Evolutionary conservation across 2,888 invertebrate genomes (phyloP).

Genomic region (Bembecia ichneumoniformis): DNA sequence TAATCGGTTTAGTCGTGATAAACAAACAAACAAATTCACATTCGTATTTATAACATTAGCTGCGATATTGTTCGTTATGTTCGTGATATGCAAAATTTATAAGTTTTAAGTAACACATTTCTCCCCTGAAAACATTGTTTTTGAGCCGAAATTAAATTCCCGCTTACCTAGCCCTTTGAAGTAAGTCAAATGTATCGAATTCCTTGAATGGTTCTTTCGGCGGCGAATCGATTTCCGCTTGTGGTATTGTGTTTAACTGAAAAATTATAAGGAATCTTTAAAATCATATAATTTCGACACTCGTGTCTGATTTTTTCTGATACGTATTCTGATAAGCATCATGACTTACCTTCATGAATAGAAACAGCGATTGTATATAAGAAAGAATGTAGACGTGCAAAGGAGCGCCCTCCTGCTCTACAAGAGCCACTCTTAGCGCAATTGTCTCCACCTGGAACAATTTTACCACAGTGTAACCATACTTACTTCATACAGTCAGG

Average conservation of each 20-base stretch:
- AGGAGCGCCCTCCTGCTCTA: slow-evolving; percentile 88
- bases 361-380: slow-evolving; percentile 86
- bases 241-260: slow-evolving; percentile 49
- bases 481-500: too few relatives aligned
- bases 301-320: background rate
- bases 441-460: slow-evolving; percentile 78
- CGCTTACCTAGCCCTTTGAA: slow-evolving; percentile 53
- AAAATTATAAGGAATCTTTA: slow-evolving; percentile 8
- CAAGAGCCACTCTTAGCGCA: slow-evolving; percentile 82
- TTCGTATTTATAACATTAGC: too few relatives aligned
- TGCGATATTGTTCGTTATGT: too few relatives aligned
- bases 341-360: slow-evolving; percentile 75
- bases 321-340: background rate
- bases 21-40: too few relatives aligned
- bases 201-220: slow-evolving; percentile 27
- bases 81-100: too few relatives aligned
- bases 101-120: too few relatives aligned
- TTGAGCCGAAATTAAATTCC: too few relatives aligned
- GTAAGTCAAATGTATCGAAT: slow-evolving; percentile 51
- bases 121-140: too few relatives aligned
- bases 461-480: too few relatives aligned
- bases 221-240: slow-evolving; percentile 43
- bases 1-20: too few relatives aligned
- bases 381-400: slow-evolving; percentile 86
- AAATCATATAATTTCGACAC: background rate